Percentiles rank a stretch among this genome's conserved stretches.
These are phyloP conservation scores for Callipepla squamata DNA, from an alignment of 2,113 vertebrate genomes.

Conservation along the genomic window DNA sequence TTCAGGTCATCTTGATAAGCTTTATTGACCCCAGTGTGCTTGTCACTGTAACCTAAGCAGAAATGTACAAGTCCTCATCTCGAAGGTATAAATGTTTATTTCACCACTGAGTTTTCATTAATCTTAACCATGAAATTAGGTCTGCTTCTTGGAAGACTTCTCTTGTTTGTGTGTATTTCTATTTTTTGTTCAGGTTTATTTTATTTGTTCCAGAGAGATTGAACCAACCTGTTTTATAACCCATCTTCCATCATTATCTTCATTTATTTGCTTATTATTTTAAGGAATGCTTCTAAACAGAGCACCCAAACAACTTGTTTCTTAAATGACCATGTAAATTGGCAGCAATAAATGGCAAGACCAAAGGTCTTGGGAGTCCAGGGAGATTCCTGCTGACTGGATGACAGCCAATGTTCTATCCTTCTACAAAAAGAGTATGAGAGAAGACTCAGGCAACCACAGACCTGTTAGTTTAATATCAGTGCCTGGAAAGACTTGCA, in stretches of 20 bases:
- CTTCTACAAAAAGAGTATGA: neutral
- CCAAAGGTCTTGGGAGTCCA: neutral
- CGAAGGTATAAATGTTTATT: neutral
- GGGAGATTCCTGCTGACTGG: neutral
- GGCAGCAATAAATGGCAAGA: neutral
- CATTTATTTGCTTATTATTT: conserved; percentile 19
- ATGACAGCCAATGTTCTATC: neutral
- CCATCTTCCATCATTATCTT: neutral
- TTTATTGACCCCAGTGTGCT: neutral
- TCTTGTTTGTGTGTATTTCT: neutral
- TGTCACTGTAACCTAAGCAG: neutral
- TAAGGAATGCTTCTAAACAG: neutral
- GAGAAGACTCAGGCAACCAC: neutral
- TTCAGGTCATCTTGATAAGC: neutral
- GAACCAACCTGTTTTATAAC: conserved; percentile 5
- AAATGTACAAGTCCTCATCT: neutral
- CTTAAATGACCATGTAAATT: conserved; percentile 4
- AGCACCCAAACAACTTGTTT: neutral
- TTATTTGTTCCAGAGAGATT: conserved; percentile 30
- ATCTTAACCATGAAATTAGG: neutral
- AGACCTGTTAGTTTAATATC: neutral
- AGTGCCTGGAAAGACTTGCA: neutral
- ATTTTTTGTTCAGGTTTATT: conserved; percentile 11
- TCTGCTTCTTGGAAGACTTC: conserved; percentile 12
- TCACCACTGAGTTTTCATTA: neutral